Evolutionary conservation across 1,140 invertebrate species (phyloP).

Genomic region (Drosophila triauraria): DNA sequence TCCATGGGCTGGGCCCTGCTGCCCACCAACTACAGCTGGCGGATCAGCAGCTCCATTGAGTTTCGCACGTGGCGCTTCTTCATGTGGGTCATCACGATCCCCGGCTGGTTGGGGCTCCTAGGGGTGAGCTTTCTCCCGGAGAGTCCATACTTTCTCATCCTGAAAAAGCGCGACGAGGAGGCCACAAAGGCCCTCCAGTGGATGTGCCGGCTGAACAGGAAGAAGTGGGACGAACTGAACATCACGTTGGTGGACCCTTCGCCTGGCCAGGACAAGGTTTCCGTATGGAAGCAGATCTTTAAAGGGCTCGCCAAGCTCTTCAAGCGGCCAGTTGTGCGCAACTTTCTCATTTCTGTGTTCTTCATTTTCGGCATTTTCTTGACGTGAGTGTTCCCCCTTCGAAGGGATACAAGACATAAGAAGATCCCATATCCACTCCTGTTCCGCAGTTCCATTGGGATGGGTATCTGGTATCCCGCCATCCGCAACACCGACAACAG

Average conservation of each 20-base stretch:
- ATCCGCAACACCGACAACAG: slow-evolving; percentile 23
- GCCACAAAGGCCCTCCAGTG: slow-evolving; percentile 2
- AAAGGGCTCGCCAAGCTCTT: neutral
- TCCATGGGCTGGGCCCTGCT: slow-evolving; percentile 8
- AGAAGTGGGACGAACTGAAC: slow-evolving; percentile 17
- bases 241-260: neutral
- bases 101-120: slow-evolving; percentile 10
- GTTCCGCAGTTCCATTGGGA: slow-evolving; percentile 21
- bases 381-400: slow-evolving; percentile 3
- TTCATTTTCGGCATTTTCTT: slow-evolving; percentile 33
- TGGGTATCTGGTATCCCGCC: slow-evolving; percentile 29
- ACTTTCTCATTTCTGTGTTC: neutral
- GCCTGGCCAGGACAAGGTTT: accelerated
- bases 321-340: neutral
- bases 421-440: neutral
- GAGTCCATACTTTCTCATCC: slow-evolving; percentile 24
- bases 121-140: slow-evolving; percentile 21
- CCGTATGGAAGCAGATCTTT: neutral
- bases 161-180: neutral
- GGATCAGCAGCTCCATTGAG: neutral
- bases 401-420: neutral
- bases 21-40: neutral
- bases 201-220: slow-evolving; percentile 17
- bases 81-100: neutral
- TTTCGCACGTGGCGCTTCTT: slow-evolving; percentile 22